Percentiles rank a stretch among this genome's conserved stretches.
Conservation (phyloP, 2,113 vertebrate genomes). For the Gambusia holbrooki region DNA sequence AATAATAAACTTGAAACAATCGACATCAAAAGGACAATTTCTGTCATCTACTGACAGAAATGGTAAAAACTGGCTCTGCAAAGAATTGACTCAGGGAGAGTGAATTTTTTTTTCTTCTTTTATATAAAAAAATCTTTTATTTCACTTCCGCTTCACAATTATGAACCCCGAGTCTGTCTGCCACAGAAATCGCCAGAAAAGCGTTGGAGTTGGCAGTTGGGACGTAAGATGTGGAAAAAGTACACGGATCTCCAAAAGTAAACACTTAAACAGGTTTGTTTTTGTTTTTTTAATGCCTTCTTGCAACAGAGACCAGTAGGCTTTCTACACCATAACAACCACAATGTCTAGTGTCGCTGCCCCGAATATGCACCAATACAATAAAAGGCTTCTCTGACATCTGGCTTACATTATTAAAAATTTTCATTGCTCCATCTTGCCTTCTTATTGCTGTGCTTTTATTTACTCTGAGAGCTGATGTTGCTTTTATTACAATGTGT, state of each 20-base stretch:
- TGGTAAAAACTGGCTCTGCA: no score
- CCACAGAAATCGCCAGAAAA: neutral
- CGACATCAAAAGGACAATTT: no score
- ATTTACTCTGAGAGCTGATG: slow-evolving; percentile 6
- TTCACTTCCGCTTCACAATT: neutral
- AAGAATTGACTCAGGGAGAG: neutral
- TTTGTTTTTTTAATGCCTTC: neutral
- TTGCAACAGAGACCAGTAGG: neutral
- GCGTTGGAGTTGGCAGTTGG: neutral
- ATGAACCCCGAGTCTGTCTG: neutral
- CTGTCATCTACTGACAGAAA: no score
- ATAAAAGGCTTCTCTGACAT: neutral
- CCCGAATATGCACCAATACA: neutral
- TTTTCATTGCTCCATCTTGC: neutral
- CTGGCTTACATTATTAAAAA: neutral
- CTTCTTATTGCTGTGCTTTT: slow-evolving; percentile 1
- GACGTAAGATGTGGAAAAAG: neutral
- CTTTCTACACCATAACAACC: neutral
- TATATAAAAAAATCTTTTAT: neutral
- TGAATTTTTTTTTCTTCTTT: neutral
- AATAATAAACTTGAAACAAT: no score
- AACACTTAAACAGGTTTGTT: neutral
- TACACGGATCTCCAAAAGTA: neutral
- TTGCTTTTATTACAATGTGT: slow-evolving; percentile 19
- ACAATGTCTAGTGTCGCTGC: neutral